phyloP scores from a whole-genome alignment of 1,140 invertebrate genomes.

The Saccostrea echinata region DNA sequence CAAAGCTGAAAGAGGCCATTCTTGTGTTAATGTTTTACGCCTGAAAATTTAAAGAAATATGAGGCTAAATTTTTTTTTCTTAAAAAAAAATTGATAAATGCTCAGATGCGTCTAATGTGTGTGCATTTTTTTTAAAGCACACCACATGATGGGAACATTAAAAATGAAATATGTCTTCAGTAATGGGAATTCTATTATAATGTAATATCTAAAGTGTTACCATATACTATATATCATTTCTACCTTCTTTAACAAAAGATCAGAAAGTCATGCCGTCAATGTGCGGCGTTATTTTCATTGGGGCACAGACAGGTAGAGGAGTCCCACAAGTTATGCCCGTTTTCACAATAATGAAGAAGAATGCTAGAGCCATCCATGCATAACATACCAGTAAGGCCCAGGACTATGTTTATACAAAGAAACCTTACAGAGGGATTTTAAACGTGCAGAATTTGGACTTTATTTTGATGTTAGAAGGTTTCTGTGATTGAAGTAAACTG shows the following conservation, averaged over 20 bases:
- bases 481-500: neutral
- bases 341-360: conserved; percentile 37
- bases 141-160: conserved; percentile 33
- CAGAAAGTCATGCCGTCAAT: conserved; percentile 33
- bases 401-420: conserved; percentile 37
- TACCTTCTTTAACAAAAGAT: conserved; percentile 46
- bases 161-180: conserved; percentile 41
- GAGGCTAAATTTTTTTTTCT: neutral
- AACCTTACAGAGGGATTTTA: conserved; percentile 13
- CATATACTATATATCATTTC: conserved; percentile 46
- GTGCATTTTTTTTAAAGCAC: conserved; percentile 19
- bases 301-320: conserved; percentile 19
- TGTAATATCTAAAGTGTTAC: conserved; percentile 45
- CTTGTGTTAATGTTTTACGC: conserved; percentile 31
- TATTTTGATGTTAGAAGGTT: conserved; percentile 23
- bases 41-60: conserved; percentile 19
- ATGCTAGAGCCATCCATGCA: conserved; percentile 23
- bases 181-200: conserved; percentile 48
- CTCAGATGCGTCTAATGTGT: conserved; percentile 22
- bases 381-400: conserved; percentile 27
- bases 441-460: conserved; percentile 7
- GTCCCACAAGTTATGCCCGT: conserved; percentile 29
- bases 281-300: conserved; percentile 26
- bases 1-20: conserved; percentile 21
- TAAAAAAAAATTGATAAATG: conserved; percentile 27